Evolutionary conservation across 1,140 invertebrate genomes (phyloP), one percentile per base, ranked within the genome.

Genomic region (Homalodisca vitripennis): DNA sequence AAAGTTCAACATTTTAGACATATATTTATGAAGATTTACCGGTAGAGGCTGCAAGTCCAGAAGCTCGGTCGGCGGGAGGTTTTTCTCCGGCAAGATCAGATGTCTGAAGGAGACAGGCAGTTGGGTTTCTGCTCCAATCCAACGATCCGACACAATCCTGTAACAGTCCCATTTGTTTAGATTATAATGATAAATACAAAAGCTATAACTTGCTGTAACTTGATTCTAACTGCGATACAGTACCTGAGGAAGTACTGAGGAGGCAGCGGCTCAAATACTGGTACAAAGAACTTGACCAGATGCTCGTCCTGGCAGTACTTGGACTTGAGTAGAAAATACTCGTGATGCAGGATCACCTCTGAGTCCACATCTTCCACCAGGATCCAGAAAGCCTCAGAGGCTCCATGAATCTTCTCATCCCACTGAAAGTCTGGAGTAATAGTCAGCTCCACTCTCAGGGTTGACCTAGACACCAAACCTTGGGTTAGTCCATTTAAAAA

Each of bases 401-500:
- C 88, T 0, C 96, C 96, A 79, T 99, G 97, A 29, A 97, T 83
- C 79, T 98, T 98, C 70, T 98, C 96, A 74, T 99, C 97, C 98
- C 98, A 99, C 76, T 98, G 93, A 80, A 99, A 99, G 81, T 99
- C 97, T 0, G 98, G 97, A 0, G 95, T 98, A n/a, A 99, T 96
- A 0, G 96, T 98, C 1, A 99, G 82, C 80, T 99, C 97, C 1
- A 99, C 95, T 67, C 94, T 83, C 0, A 99, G 79, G 0, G 96
- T 98, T 10, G 95, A 95, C 67, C 97, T 75, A 63, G 41, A 70
- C 70, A 63, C 1, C 24, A 24, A 32, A 30, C n/a, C n/a, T n/a
- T n/a, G n/a, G n/a, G n/a, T n/a, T n/a, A n/a, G n/a, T n/a, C n/a
- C n/a, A n/a, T n/a, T n/a, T n/a, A n/a, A n/a, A n/a, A n/a, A n/a